Percentiles rank a stretch among this genome's conserved stretches.
These are phyloP conservation scores for Drosophila kurseongensis DNA, from an alignment of 1,140 invertebrate species.

Conservation along the genomic window DNA sequence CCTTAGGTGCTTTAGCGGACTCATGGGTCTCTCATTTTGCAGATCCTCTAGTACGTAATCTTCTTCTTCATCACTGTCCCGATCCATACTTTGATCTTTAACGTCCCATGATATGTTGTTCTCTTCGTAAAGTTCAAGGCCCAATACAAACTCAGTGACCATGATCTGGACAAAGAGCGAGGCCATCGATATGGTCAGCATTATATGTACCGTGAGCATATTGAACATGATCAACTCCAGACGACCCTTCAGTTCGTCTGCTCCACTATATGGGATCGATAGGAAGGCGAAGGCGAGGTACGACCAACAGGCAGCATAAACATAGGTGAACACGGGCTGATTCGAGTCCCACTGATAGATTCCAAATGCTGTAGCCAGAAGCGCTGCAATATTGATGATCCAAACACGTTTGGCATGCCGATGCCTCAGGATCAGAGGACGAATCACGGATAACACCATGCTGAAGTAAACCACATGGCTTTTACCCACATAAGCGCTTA, in stretches of 20 bases:
- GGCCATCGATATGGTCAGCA: constrained; percentile 88
- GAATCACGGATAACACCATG: constrained; percentile 51
- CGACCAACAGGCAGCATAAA: constrained; percentile 86
- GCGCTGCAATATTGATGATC: constrained; percentile 32
- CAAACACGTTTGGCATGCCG: constrained; percentile 28
- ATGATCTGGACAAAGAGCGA: constrained; percentile 87
- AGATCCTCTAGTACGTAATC: neutral
- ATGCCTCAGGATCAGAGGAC: constrained; percentile 50
- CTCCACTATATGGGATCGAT: constrained; percentile 67
- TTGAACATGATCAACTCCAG: constrained; percentile 85
- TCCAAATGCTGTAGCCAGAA: constrained; percentile 36
- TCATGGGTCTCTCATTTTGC: neutral
- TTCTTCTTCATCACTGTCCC: no score
- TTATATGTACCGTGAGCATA: constrained; percentile 85
- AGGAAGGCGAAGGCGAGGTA: constrained; percentile 50
- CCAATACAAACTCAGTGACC: constrained; percentile 59
- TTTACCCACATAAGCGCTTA: constrained; percentile 36
- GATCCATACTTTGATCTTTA: neutral
- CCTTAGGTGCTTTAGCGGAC: constrained; percentile 33
- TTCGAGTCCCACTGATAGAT: constrained; percentile 41
- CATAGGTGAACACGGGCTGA: constrained; percentile 82
- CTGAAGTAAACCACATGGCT: constrained; percentile 85
- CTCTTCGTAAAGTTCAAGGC: constrained; percentile 27
- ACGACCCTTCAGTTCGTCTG: constrained; percentile 80
- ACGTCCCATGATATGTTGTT: neutral